These are phyloP conservation scores for Helicoverpa assulta DNA, from an alignment of 2,888 invertebrate species.

Conservation along the genomic window DNA sequence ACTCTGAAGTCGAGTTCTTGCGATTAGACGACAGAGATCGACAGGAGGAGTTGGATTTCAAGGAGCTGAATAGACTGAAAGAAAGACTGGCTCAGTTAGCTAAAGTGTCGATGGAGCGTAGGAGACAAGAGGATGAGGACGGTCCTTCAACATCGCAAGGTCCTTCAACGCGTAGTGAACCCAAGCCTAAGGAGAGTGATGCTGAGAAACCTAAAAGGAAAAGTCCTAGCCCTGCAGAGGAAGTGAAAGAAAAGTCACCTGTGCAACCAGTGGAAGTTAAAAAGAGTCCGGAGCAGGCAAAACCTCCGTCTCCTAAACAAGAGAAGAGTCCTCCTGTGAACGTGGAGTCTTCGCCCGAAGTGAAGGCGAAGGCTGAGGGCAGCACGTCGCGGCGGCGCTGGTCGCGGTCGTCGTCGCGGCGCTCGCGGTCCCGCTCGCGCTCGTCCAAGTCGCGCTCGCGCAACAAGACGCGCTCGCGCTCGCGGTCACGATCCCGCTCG, in stretches of 20 bases:
- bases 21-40: constrained; percentile 85
- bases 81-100: constrained; percentile 93
- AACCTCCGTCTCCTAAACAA: background rate
- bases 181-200: constrained; percentile 42
- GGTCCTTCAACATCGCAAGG: constrained; percentile 75
- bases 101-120: constrained; percentile 88
- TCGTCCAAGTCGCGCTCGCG: constrained; percentile 72
- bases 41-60: constrained; percentile 90
- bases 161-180: constrained; percentile 31
- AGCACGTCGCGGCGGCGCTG: constrained; percentile 74
- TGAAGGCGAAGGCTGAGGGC: constrained; percentile 68
- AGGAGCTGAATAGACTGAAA: constrained; percentile 92
- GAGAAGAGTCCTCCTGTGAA: constrained; percentile 59
- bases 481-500: constrained; percentile 68
- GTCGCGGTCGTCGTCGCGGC: constrained; percentile 78
- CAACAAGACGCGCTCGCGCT: constrained; percentile 70
- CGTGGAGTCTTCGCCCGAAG: constrained; percentile 71
- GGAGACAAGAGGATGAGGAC: constrained; percentile 69
- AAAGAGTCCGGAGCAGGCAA: constrained; percentile 35
- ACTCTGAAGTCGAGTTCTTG: constrained; percentile 89
- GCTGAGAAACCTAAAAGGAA: constrained; percentile 45
- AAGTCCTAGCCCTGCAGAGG: constrained; percentile 52
- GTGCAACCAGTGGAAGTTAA: constrained; percentile 32
- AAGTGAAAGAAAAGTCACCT: constrained; percentile 64
- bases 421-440: constrained; percentile 71